Evolutionary conservation across 2,113 vertebrate species (phyloP), one percentile per base, ranked within the genome.

Genomic region (Galeopterus variegatus): DNA sequence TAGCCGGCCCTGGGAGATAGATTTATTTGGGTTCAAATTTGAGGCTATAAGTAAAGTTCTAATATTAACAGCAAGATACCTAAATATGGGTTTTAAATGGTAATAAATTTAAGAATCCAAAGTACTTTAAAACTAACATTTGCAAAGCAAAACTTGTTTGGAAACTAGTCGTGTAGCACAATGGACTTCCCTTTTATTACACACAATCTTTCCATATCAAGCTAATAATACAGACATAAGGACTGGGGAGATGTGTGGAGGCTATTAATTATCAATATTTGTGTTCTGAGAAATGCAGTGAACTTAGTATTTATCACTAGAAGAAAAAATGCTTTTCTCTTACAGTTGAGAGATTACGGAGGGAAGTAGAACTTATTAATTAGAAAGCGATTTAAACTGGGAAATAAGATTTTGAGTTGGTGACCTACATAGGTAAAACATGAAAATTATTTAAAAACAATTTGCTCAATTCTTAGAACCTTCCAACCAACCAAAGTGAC

Each of bases 351-450:
- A 87, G 45, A 94, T 94, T 79, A 56, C 14, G 52, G 15, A 56
- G 28, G 62, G 41, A 84, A 41, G 14, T 28, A 48, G 19, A 89
- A 70, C 11, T 12, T 45, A 65, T 72, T 45, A 28, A 5, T 69
- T 54, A 83, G 41, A 90, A 94, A 95, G 90, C 0, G 9, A 56
- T 80, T 83, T 83, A 90, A 93, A 56, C 1, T 6, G 12, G 18
- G 11, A 83, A 90, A 96, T 90, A 81, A 95, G 36, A 50, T 60
- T 92, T 86, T 91, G 45, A 90, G 18, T 69, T 77, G 2, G 41
- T 56, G 45, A 80, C 24, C 13, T 64, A 77, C 4, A 52, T 67
- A 69, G 6, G 17, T 52, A 62, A 36, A 58, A 67, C 80, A 89
- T 69, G 31, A 88, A 88, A 62, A 73, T 45, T 62, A 21, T 77